These are phyloP conservation scores for Zygogramma bicolorata DNA, from an alignment of 2,888 invertebrate genomes.

Conservation along the genomic window DNA sequence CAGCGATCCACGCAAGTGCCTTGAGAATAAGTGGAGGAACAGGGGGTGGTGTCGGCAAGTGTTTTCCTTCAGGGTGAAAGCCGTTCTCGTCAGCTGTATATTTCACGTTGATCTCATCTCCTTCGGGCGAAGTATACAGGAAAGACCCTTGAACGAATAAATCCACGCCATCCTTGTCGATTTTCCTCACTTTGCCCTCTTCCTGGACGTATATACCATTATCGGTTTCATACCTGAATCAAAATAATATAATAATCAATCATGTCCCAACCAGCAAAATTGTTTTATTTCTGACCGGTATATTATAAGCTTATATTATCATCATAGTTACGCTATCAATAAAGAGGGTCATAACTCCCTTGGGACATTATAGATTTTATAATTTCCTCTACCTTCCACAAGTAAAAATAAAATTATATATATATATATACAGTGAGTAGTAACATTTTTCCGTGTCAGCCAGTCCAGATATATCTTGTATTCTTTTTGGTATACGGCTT, in stretches of 20 bases:
- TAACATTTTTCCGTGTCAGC: too few relatives aligned
- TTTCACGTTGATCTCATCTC: conserved; percentile 65
- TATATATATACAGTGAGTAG: too few relatives aligned
- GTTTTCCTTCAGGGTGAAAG: conserved; percentile 68
- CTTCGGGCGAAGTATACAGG: conserved; percentile 69
- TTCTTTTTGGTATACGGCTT: too few relatives aligned
- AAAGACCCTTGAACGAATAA: conserved; percentile 59
- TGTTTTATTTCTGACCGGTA: too few relatives aligned
- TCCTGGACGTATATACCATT: conserved; percentile 62
- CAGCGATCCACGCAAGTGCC: conserved; percentile 69
- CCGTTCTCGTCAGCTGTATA: conserved; percentile 72
- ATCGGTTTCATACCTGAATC: conserved; percentile 67
- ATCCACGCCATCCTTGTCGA: conserved; percentile 41
- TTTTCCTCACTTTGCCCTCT: conserved; percentile 31
- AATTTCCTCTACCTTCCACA: too few relatives aligned
- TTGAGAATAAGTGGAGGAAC: conserved; percentile 71
- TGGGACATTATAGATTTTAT: too few relatives aligned
- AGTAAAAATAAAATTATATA: too few relatives aligned
- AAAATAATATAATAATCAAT: background rate
- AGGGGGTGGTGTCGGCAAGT: conserved; percentile 63
- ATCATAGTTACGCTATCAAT: too few relatives aligned
- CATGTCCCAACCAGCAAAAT: too few relatives aligned
- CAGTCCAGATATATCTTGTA: too few relatives aligned
- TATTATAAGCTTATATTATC: too few relatives aligned
- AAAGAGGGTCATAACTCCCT: too few relatives aligned